A percentile compares a stretch with the other conserved stretches of the same genome.
Conservation (phyloP, 2,113 vertebrate genomes). For the Isichthys henryi region DNA sequence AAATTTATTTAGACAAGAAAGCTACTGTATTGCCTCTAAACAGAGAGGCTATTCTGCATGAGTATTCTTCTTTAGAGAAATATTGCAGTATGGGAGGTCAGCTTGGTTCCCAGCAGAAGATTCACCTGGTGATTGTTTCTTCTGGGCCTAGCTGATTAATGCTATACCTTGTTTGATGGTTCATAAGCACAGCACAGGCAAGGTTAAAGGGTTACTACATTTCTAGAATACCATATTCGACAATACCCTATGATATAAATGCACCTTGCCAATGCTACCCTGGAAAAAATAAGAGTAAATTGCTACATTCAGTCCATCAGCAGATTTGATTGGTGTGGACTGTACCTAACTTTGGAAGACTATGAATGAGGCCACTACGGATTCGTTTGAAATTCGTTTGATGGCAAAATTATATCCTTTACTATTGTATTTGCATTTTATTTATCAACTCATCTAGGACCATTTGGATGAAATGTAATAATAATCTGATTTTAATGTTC, state of each 20-base stretch:
- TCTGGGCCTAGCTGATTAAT: constrained; percentile 52
- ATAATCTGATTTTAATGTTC: not conserved
- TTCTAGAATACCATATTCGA: constrained; percentile 37
- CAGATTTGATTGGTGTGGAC: not conserved
- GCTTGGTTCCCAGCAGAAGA: constrained; percentile 48
- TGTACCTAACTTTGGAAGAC: not conserved
- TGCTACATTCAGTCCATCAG: not conserved
- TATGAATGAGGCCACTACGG: not conserved
- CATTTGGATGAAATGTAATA: not conserved
- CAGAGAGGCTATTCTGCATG: not conserved
- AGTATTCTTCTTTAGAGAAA: constrained; percentile 39
- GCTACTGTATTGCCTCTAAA: constrained; percentile 12
- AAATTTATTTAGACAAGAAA: constrained; percentile 5
- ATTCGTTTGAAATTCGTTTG: not conserved
- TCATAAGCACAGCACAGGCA: constrained; percentile 45
- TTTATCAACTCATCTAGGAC: not conserved
- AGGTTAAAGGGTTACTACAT: constrained; percentile 44
- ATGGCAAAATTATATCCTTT: not conserved
- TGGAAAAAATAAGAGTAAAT: not conserved
- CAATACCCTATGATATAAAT: constrained; percentile 47
- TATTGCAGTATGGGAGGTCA: constrained; percentile 52
- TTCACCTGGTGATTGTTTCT: constrained; percentile 53
- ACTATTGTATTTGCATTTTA: not conserved
- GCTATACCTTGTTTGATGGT: constrained; percentile 52
- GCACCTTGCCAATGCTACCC: constrained; percentile 20